Base-by-base conservation (phyloP, 2,113 vertebrate genomes). In the Heterotilapia buettikoferi region DNA sequence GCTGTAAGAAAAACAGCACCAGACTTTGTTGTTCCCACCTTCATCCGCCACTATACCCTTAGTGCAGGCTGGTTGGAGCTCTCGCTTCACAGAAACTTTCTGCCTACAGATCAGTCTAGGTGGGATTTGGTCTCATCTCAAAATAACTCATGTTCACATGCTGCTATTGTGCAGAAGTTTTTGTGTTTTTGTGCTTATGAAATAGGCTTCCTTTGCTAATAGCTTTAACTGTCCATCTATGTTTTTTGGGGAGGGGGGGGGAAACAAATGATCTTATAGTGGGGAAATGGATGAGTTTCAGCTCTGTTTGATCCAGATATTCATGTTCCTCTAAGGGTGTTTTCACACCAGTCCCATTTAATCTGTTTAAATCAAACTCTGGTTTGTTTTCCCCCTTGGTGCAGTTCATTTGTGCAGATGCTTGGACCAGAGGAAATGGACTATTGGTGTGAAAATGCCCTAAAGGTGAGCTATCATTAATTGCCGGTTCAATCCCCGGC, bases 11-110 rank as follows among this genome's bases (percentile, higher is more conserved):
- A 78, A 78, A 78, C 73, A 78, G 73, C 73, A 52, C 73, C 73
- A 78, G 73, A 78, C 18, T 78, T 78, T 78, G 73, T 78, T 78
- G 73, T 78, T 78, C 73, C 73, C 73, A 78, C 73, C 73, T 78
- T 78, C 26, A n/a, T 78, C 18, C 10, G 7, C 73, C 73, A 78
- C 16, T 7, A 29, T 50, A 78, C 43, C 71, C 71, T 78, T 11
- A 76, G 6, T 19, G 43, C 24, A 78, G 45, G 11, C 73, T 78
- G 73, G 26, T 52, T 78, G 71, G 45, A 78, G 71, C 18, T n/a
- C 43, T 3, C 18, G 7, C 24, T 52, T 78, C 73, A 78, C 73
- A 78, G 45, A 52, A 78, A 78, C 10, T 52, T 52, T 78, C 73
- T 78, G 73, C 45, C 73, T 78, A 78, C 73, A 78, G 73, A 78